phyloP scores from a whole-genome alignment of 2,888 invertebrate species.

The Nebria salina region DNA sequence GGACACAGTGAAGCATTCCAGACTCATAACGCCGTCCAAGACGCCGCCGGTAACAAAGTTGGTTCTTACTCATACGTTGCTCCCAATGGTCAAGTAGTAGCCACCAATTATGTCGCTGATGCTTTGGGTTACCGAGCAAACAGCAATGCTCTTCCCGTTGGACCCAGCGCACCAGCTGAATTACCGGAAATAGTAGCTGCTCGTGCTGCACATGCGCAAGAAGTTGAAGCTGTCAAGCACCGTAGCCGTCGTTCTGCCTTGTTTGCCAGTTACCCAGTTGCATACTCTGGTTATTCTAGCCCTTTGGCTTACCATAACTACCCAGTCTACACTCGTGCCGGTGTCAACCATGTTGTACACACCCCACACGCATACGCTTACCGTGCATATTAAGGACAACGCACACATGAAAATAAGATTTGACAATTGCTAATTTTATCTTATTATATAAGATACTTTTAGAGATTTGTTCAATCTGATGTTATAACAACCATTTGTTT shows the following conservation, averaged over 20 bases:
- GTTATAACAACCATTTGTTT: constrained; percentile 19
- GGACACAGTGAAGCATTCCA: constrained; percentile 60
- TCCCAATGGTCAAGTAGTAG: constrained; percentile 61
- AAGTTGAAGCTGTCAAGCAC: constrained; percentile 58
- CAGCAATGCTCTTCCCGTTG: constrained; percentile 58
- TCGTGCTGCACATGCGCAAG: constrained; percentile 61
- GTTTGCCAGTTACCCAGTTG: constrained; percentile 8
- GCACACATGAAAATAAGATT: constrained; percentile 25
- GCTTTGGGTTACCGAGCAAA: constrained; percentile 61
- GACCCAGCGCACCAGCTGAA: constrained; percentile 49
- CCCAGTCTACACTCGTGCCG: constrained; percentile 34
- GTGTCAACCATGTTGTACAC: constrained; percentile 49
- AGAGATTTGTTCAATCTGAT: constrained; percentile 27
- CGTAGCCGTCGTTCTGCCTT: constrained; percentile 47
- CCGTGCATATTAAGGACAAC: constrained; percentile 46
- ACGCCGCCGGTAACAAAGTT: constrained; percentile 60
- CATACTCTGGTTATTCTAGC: constrained; percentile 49
- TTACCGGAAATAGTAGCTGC: constrained; percentile 61
- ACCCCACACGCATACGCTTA: constrained; percentile 52
- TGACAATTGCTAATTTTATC: constrained; percentile 34
- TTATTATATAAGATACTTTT: constrained; percentile 29
- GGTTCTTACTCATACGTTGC: constrained; percentile 63
- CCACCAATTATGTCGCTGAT: constrained; percentile 63
- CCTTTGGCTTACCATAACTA: constrained; percentile 49
- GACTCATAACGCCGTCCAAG: constrained; percentile 58